Conservation (phyloP, 2,888 invertebrate species). For the Myopa testacea region DNA sequence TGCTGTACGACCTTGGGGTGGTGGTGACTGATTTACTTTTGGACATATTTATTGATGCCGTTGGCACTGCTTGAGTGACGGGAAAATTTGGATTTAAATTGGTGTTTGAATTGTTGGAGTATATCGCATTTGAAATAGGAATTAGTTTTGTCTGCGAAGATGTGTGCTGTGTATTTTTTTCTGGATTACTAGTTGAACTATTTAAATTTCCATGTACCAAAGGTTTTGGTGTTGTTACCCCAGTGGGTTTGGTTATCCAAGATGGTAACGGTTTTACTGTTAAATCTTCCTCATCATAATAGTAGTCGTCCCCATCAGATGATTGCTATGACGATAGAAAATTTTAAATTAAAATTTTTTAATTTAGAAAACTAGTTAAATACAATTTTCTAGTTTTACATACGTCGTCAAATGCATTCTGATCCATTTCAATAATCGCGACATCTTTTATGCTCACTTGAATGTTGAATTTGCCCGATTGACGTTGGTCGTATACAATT, state of each 20-base stretch:
- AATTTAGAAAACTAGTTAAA: neutral
- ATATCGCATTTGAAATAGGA: neutral
- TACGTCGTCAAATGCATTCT: constrained; percentile 63
- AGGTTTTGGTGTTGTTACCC: constrained; percentile 34
- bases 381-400: constrained; percentile 43
- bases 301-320: constrained; percentile 61
- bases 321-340: constrained; percentile 53
- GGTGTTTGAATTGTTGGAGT: neutral
- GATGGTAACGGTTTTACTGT: constrained; percentile 61
- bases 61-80: constrained; percentile 8
- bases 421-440: constrained; percentile 74
- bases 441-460: constrained; percentile 84
- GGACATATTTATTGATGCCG: constrained; percentile 8
- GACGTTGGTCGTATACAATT: constrained; percentile 76
- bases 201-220: constrained; percentile 25
- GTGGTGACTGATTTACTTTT: neutral
- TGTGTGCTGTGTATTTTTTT: neutral
- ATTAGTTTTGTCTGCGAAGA: neutral
- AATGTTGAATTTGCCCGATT: constrained; percentile 83
- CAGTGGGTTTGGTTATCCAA: constrained; percentile 51
- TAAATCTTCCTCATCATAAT: constrained; percentile 65
- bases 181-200: neutral
- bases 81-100: neutral
- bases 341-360: neutral
- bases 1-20: neutral